Conservation (phyloP, 2,888 invertebrate genomes). For the Celastrina argiolus region DNA sequence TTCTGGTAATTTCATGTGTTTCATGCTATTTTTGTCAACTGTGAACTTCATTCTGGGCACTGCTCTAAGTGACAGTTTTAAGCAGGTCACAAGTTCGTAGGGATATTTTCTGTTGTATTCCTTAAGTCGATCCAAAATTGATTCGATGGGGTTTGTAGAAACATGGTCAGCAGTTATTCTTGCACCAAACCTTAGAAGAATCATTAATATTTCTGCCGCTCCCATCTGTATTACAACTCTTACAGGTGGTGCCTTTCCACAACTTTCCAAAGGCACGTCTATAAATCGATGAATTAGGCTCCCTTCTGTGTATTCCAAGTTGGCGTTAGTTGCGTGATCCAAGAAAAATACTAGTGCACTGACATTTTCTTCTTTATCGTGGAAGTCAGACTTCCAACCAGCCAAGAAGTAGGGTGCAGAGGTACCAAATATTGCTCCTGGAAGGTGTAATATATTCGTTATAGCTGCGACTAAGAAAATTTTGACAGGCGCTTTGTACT, state of each 20-base stretch:
- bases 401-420: slow-evolving; percentile 89
- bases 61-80: slow-evolving; percentile 82
- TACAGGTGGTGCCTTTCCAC: slow-evolving; percentile 84
- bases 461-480: neutral
- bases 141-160: slow-evolving; percentile 80
- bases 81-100: slow-evolving; percentile 82
- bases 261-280: slow-evolving; percentile 89
- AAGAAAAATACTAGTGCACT: slow-evolving; percentile 86
- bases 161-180: slow-evolving; percentile 76
- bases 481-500: neutral
- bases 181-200: slow-evolving; percentile 85
- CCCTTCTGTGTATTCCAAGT: slow-evolving; percentile 74
- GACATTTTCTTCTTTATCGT: slow-evolving; percentile 86
- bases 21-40: slow-evolving; percentile 51
- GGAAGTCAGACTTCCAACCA: slow-evolving; percentile 92
- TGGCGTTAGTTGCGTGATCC: slow-evolving; percentile 84
- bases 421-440: slow-evolving; percentile 89
- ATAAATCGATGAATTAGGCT: slow-evolving; percentile 78
- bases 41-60: slow-evolving; percentile 78
- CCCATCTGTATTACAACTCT: slow-evolving; percentile 86
- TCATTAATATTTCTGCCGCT: slow-evolving; percentile 84
- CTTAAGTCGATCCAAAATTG: slow-evolving; percentile 80
- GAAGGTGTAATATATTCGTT: slow-evolving; percentile 42
- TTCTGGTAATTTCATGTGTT: slow-evolving; percentile 53
- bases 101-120: slow-evolving; percentile 82